Percentiles rank a stretch among this genome's conserved stretches.
Evolutionary conservation across 1,140 invertebrate species (phyloP).

Genomic region (Homarus americanus): DNA sequence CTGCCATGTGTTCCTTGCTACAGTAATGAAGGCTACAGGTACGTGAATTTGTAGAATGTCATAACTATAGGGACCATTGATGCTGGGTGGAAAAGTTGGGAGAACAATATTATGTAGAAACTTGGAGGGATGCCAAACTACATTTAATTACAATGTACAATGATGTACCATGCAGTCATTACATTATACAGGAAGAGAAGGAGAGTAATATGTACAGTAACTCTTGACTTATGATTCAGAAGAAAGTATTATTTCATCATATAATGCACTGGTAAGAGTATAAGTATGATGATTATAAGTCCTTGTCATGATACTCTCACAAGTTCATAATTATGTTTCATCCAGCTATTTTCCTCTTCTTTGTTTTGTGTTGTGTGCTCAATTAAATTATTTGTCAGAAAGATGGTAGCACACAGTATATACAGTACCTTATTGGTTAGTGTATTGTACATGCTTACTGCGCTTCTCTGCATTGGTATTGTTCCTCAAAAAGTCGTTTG

Average conservation of each 20-base stretch:
- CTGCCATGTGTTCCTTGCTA: background rate
- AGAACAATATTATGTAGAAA: background rate
- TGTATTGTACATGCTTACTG: no score
- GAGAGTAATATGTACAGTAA: no score
- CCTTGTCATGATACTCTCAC: background rate
- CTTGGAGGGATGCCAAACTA: background rate
- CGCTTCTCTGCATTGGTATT: background rate
- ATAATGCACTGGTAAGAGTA: background rate
- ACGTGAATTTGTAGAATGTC: background rate
- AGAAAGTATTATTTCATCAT: background rate
- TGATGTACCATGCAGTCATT: background rate
- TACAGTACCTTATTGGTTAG: background rate
- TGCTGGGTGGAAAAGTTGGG: background rate
- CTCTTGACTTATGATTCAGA: background rate
- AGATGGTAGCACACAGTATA: background rate
- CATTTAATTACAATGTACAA: background rate
- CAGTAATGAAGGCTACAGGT: background rate
- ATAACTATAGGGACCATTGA: background rate
- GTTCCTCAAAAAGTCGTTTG: no score
- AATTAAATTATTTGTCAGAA: background rate
- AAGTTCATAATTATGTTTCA: background rate
- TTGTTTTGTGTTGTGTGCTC: background rate
- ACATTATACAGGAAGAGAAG: no score
- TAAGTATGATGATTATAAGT: background rate
- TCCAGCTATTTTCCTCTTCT: background rate